Percentiles rank a stretch among this genome's conserved stretches.
Conservation (phyloP, 30 jellyfish, hydroid and myxozoan genomes). For the Aurelia coerulea region DNA sequence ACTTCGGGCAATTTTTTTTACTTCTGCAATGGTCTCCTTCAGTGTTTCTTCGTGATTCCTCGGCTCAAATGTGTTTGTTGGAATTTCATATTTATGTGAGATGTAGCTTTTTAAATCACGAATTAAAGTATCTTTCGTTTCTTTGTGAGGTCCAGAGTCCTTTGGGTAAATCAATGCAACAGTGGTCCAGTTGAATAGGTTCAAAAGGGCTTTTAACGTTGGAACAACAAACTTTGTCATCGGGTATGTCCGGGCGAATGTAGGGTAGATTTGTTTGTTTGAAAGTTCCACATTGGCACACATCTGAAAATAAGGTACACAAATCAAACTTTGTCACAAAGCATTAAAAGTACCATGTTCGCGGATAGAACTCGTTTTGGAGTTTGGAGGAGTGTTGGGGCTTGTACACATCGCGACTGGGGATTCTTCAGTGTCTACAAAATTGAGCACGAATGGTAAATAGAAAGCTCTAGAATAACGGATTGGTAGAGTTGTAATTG, state of each 20-base stretch:
- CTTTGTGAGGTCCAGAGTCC: constrained; percentile 52
- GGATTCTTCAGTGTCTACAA: too few species aligned
- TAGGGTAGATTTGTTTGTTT: constrained; percentile 55
- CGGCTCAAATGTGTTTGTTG: constrained; percentile 9
- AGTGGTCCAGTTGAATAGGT: constrained; percentile 49
- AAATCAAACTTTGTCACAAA: too few species aligned
- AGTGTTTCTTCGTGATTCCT: not conserved
- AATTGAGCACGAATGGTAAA: too few species aligned
- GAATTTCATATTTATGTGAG: constrained; percentile 43
- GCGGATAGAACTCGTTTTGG: too few species aligned
- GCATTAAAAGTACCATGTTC: too few species aligned
- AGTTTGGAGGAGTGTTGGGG: too few species aligned
- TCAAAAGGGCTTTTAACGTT: constrained; percentile 42
- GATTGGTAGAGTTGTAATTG: too few species aligned
- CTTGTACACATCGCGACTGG: too few species aligned
- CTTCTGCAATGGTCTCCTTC: constrained; percentile 37
- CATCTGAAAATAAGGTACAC: constrained; percentile 43
- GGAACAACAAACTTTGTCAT: constrained; percentile 41
- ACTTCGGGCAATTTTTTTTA: constrained; percentile 79
- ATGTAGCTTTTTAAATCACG: constrained; percentile 19
- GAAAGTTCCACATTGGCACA: constrained; percentile 68
- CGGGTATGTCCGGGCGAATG: constrained; percentile 74
- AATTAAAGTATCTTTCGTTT: constrained; percentile 41
- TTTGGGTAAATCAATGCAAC: constrained; percentile 68
- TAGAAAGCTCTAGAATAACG: too few species aligned